Conservation (phyloP, 2,888 invertebrate genomes). For the Lymantria monacha region DNA sequence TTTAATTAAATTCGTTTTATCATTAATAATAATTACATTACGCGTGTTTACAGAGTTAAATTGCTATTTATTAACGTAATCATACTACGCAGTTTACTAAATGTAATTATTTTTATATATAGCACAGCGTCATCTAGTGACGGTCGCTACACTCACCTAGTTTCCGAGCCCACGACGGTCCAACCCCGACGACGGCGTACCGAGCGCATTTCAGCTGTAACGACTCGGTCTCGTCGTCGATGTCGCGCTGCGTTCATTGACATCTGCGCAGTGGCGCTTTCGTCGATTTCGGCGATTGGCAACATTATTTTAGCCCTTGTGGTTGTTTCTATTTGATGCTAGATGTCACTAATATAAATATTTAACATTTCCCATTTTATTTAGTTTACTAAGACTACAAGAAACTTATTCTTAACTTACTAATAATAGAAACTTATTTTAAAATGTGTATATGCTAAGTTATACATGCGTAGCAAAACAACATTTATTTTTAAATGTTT, state of each 20-base stretch:
- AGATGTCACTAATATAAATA: slow-evolving; percentile 47
- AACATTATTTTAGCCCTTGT: slow-evolving; percentile 48
- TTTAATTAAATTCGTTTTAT: no score
- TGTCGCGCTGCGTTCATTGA: slow-evolving; percentile 57
- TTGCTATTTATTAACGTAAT: neutral
- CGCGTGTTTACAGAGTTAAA: no score
- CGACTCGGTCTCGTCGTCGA: slow-evolving; percentile 66
- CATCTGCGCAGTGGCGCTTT: slow-evolving; percentile 58
- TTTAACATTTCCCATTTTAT: neutral
- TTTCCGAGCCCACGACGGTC: slow-evolving; percentile 89
- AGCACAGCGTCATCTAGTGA: slow-evolving; percentile 56
- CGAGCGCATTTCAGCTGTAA: slow-evolving; percentile 73
- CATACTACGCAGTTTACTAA: neutral
- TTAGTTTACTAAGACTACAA: neutral
- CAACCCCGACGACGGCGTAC: slow-evolving; percentile 86
- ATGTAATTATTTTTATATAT: neutral
- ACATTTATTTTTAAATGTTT: neutral
- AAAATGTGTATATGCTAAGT: no score
- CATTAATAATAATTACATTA: no score
- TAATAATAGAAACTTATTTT: no score
- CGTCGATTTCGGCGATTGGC: slow-evolving; percentile 70
- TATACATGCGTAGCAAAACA: slow-evolving; percentile 10
- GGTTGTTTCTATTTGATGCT: slow-evolving; percentile 21
- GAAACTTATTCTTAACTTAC: no score
- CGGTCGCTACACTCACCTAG: slow-evolving; percentile 79